phyloP scores from a whole-genome alignment of 2,797 vertebrate genomes.

The Gobio occitaniae region DNA sequence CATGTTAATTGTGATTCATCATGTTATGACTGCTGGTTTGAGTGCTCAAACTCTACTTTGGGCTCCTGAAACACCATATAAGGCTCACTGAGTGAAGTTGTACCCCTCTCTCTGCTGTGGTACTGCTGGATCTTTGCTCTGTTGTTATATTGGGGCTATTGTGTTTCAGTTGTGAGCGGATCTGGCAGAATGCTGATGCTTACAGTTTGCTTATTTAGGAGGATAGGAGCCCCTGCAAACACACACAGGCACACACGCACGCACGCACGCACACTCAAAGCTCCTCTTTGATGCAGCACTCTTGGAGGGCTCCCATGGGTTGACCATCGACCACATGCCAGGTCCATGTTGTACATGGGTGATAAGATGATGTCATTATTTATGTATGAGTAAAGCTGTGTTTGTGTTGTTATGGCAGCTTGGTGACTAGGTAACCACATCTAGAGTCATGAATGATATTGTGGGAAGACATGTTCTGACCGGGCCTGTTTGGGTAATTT shows the following conservation, averaged over 20 bases:
- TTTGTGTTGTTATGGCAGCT: constrained; percentile 60
- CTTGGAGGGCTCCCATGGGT: not conserved
- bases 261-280: constrained; percentile 26
- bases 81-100: constrained; percentile 8
- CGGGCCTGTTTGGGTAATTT: constrained; percentile 48
- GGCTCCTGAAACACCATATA: constrained; percentile 10
- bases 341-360: constrained; percentile 24
- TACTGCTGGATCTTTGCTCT: constrained; percentile 64
- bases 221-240: constrained; percentile 22
- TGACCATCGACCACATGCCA: not conserved
- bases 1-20: not conserved
- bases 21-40: not conserved
- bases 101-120: constrained; percentile 61
- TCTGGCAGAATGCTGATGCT: constrained; percentile 77
- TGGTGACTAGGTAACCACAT: constrained; percentile 59
- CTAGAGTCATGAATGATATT: constrained; percentile 30
- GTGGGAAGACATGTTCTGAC: not conserved
- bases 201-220: constrained; percentile 64
- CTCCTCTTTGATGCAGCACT: constrained; percentile 22
- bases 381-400: constrained; percentile 61
- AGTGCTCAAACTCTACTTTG: not conserved
- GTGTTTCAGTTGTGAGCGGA: constrained; percentile 70
- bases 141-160: constrained; percentile 73
- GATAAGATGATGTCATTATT: constrained; percentile 64
- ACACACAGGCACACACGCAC: constrained; percentile 25